Percentiles rank a stretch among this genome's conserved stretches.
Evolutionary conservation across 2,888 invertebrate species (phyloP).

Genomic region (Melikaiella ostensackeni): DNA sequence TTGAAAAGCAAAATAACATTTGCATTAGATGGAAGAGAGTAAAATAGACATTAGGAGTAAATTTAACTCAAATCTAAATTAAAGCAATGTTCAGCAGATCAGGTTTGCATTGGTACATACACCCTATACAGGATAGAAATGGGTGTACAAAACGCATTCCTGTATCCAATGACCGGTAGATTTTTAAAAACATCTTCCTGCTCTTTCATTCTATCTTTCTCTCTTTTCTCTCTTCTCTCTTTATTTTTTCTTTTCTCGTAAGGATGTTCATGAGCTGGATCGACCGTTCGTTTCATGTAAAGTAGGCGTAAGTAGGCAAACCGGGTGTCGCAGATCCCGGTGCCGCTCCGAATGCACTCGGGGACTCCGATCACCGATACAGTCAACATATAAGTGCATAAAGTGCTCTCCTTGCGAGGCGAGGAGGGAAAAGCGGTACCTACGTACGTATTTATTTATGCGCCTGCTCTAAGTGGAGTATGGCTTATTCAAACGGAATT

Average conservation of each 20-base stretch:
- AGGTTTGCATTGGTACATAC: neutral
- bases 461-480: neutral
- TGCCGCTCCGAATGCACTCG: constrained; percentile 47
- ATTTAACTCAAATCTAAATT: constrained; percentile 16
- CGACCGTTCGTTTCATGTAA: constrained; percentile 65
- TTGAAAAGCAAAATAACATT: constrained; percentile 4
- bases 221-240: constrained; percentile 42
- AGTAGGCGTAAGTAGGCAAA: constrained; percentile 74
- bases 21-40: constrained; percentile 38
- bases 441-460: constrained; percentile 26
- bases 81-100: constrained; percentile 26
- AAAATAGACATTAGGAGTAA: constrained; percentile 52
- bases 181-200: constrained; percentile 49
- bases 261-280: constrained; percentile 62
- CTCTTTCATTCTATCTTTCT: constrained; percentile 36
- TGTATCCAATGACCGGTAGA: constrained; percentile 55
- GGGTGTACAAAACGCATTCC: constrained; percentile 55
- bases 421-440: constrained; percentile 45
- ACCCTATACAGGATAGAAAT: constrained; percentile 42
- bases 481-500: constrained; percentile 2
- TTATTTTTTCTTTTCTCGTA: constrained; percentile 47
- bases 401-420: constrained; percentile 46
- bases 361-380: constrained; percentile 46
- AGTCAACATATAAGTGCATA: constrained; percentile 52
- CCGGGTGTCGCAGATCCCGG: constrained; percentile 65